A percentile compares a stretch with the other conserved stretches of the same genome.
Conservation (phyloP, 1,140 invertebrate genomes). For the Drosophila littoralis region DNA sequence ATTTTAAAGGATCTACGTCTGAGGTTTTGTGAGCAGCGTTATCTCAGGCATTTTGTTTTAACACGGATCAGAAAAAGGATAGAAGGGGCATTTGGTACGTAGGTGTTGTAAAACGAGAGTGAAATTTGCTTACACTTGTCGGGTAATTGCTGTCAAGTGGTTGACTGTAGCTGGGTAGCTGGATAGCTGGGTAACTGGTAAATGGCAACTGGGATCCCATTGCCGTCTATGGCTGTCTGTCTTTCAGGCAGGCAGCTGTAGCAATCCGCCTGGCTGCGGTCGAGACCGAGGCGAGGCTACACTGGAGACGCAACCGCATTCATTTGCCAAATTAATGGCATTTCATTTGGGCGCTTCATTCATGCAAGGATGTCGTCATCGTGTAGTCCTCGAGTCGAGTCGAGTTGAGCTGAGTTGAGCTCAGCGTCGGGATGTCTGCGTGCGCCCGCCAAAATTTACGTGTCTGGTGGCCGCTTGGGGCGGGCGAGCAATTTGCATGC, state of each 20-base stretch:
- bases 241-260: constrained; percentile 22
- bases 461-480: constrained; percentile 70
- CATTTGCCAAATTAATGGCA: constrained; percentile 83
- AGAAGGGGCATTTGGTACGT: no score
- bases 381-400: constrained; percentile 15
- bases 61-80: background rate
- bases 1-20: constrained; percentile 21
- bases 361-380: constrained; percentile 76
- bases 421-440: constrained; percentile 44
- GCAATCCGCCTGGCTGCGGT: constrained; percentile 45
- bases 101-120: constrained; percentile 22
- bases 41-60: constrained; percentile 22
- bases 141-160: constrained; percentile 76
- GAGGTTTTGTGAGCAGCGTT: constrained; percentile 10
- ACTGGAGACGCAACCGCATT: constrained; percentile 69
- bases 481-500: constrained; percentile 58
- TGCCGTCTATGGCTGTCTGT: background rate
- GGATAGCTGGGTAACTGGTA: constrained; percentile 6
- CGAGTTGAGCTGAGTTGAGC: background rate
- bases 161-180: constrained; percentile 19
- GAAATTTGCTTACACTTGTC: constrained; percentile 76
- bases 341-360: constrained; percentile 80
- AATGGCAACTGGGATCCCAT: constrained; percentile 5
- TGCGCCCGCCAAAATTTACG: constrained; percentile 68
- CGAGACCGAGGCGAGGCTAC: constrained; percentile 5